Evolutionary conservation across 2,888 invertebrate species (phyloP).

Genomic region (Lasioglossum pauxillum): DNA sequence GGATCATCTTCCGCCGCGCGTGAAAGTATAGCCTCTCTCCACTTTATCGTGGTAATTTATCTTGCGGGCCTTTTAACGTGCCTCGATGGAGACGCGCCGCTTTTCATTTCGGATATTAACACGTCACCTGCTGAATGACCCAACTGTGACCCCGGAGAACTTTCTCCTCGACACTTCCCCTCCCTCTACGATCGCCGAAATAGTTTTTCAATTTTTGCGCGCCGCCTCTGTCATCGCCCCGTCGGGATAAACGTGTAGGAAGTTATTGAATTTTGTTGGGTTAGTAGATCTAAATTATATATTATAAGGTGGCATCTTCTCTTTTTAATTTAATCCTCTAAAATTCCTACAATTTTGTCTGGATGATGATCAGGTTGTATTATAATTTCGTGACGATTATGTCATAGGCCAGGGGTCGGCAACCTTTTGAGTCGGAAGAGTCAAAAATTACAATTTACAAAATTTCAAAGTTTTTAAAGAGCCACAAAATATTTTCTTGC

Average conservation of each 20-base stretch:
- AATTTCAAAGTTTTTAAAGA: too few relatives aligned
- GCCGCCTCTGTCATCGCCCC: background rate
- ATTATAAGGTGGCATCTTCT: too few relatives aligned
- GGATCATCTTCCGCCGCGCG: background rate
- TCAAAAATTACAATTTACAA: too few relatives aligned
- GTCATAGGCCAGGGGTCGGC: too few relatives aligned
- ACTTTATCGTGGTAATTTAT: slow-evolving; percentile 49
- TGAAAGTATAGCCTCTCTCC: slow-evolving; percentile 17
- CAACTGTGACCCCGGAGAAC: background rate
- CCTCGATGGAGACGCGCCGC: background rate
- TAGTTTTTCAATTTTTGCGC: background rate
- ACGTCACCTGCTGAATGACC: background rate
- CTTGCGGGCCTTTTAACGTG: slow-evolving; percentile 16
- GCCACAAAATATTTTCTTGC: too few relatives aligned
- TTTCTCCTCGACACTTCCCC: background rate
- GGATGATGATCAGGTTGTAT: too few relatives aligned
- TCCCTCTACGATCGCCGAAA: background rate
- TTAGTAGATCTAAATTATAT: too few relatives aligned
- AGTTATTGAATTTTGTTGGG: background rate
- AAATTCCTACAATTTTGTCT: too few relatives aligned
- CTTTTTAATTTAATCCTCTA: too few relatives aligned
- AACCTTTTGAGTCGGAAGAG: too few relatives aligned
- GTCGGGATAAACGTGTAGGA: background rate
- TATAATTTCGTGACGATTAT: too few relatives aligned
- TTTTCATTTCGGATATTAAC: slow-evolving; percentile 19